A percentile compares a stretch with the other conserved stretches of the same genome.
Evolutionary conservation across 2,113 vertebrate species (phyloP).

Genomic region (Mus pahari): DNA sequence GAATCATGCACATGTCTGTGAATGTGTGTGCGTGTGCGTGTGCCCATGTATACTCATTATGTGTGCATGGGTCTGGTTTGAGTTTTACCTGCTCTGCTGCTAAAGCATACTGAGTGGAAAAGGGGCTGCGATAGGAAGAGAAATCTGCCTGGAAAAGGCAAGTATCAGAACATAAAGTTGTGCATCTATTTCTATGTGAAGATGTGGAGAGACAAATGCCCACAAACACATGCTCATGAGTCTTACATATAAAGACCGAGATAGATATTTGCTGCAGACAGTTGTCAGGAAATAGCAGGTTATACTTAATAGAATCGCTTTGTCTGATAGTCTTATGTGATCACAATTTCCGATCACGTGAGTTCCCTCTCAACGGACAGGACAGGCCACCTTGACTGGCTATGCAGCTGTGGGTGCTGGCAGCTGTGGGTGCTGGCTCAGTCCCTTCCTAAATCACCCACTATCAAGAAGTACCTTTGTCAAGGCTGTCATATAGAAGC

Average conservation of each 20-base stretch:
- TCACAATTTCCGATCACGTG: background rate
- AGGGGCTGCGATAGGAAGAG: background rate
- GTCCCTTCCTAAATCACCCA: background rate
- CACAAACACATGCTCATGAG: background rate
- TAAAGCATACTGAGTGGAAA: background rate
- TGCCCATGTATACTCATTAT: background rate
- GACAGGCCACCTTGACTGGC: background rate
- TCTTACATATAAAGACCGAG: background rate
- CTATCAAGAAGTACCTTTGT: background rate
- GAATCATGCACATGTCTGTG: too few species aligned
- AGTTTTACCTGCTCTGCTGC: background rate
- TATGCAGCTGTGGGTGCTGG: background rate
- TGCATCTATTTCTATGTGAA: background rate
- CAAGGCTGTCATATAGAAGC: background rate
- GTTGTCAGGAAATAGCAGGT: constrained; percentile 14
- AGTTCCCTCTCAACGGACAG: background rate
- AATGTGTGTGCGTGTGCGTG: background rate
- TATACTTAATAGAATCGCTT: background rate
- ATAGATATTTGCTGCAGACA: background rate
- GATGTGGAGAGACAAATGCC: background rate
- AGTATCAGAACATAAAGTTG: background rate
- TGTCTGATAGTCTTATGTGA: background rate
- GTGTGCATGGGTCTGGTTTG: background rate
- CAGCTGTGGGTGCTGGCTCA: background rate
- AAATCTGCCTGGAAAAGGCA: background rate